Base-by-base conservation (phyloP, 1,140 invertebrate genomes). In the Xylocopa sonorina region DNA sequence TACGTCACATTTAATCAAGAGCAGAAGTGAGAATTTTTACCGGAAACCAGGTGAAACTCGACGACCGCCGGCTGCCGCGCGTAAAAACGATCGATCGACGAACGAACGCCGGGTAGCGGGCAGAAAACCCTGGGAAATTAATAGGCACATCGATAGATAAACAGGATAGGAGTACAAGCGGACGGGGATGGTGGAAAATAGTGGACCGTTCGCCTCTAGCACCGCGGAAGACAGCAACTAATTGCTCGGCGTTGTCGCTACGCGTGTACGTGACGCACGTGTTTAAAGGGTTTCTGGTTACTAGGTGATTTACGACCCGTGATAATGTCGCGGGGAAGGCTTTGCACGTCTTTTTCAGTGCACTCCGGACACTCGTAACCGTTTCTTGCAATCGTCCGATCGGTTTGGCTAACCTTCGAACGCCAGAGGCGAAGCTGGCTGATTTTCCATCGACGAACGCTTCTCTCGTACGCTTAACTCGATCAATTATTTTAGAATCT, bases 181-280 rank as follows among this genome's bases (percentile, higher is more conserved):
- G 10, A 3, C 29, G 2, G 34, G 46, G 46, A 57, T n/a, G 74
- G 51, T 46, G 74, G 21, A 57, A 76, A 76, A n/a, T 48, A 46
- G 51, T 64, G 46, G 34, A 64, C 34, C 24, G 60, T 43, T 62
- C 34, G 60, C 24, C 64, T 63, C 51, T 67, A 68, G 51, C 74
- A 34, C 51, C 62, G 16, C 53, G 58, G 58, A 55, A 41, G 58
- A 78, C 57, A 50, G 58, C 69, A 73, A 79, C 77, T 79, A 79
- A 79, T 79, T 74, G 58, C 77, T 71, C n/a, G 77, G 64, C 69
- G 69, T 73, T 74, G 57, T 79, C 50, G 69, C 50, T 75, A 80
- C 43, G 43, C 50, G 62, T 72, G 57, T 53, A 78, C 67, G 76
- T 72, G 60, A 80, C 60, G 50, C 50, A 80, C 71, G 62, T 64